Percentiles rank a stretch among this genome's conserved stretches.
These are phyloP conservation scores for Sinosuthora webbiana DNA, from an alignment of 2,113 vertebrate genomes.

Conservation along the genomic window DNA sequence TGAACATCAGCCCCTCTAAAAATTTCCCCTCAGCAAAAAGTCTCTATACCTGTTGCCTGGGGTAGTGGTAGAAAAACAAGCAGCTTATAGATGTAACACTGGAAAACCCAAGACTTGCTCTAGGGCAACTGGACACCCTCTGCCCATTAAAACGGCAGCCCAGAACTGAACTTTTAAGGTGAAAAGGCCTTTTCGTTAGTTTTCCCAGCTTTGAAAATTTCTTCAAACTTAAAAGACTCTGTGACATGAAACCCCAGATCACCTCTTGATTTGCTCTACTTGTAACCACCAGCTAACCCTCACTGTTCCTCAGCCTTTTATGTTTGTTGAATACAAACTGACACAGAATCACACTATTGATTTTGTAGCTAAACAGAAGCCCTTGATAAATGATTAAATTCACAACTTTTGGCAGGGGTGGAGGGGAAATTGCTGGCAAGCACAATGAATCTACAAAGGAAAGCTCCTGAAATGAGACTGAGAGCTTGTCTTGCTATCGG, in stretches of 20 bases:
- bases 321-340: not conserved
- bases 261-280: not conserved
- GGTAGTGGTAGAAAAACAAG: not conserved
- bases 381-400: not conserved
- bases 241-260: not conserved
- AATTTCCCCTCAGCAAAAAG: not conserved
- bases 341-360: not conserved
- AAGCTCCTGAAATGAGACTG: not conserved
- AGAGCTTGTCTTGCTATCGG: not conserved
- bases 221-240: not conserved
- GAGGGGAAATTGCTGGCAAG: not conserved
- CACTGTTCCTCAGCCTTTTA: not conserved
- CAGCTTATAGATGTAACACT: not conserved
- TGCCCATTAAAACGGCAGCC: not conserved
- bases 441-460: not conserved
- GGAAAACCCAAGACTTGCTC: not conserved
- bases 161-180: not conserved
- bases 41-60: not conserved
- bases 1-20: not conserved
- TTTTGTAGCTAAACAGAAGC: not conserved
- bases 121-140: not conserved
- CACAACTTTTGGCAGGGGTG: not conserved
- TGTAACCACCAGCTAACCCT: not conserved
- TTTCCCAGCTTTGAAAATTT: not conserved
- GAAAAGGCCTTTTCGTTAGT: not conserved